Conservation (phyloP, 2,797 vertebrate species). For the Cyclura pinguis region DNA sequence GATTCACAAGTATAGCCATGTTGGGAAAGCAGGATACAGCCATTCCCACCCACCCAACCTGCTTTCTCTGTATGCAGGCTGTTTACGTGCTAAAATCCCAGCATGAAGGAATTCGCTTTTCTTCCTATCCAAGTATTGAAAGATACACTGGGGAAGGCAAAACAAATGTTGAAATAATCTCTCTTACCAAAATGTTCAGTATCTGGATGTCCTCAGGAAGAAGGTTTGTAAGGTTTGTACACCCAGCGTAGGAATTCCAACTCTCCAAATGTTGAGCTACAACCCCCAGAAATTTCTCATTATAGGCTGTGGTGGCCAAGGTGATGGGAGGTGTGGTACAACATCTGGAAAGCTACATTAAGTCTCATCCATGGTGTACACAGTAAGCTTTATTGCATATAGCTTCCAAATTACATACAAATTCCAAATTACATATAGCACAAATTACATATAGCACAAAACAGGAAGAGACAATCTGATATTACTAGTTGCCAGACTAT, state of each 20-base stretch:
- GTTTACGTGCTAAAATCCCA: not conserved
- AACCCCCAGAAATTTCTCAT: too few species aligned
- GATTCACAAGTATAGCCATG: not conserved
- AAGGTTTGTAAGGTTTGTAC: not conserved
- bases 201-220: not conserved
- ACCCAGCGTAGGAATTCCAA: too few species aligned
- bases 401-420: not conserved
- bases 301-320: too few species aligned
- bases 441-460: not conserved
- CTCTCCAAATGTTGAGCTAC: too few species aligned
- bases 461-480: not conserved
- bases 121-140: not conserved
- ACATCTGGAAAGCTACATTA: too few species aligned
- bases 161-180: not conserved
- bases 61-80: not conserved
- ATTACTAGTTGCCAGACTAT: not conserved
- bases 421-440: not conserved
- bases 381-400: not conserved
- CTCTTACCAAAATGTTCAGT: not conserved
- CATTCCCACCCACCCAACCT: not conserved
- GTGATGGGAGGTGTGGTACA: too few species aligned
- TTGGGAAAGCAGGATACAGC: not conserved
- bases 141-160: conserved; percentile 4
- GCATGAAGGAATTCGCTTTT: not conserved
- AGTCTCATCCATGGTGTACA: too few species aligned